Base-by-base conservation (phyloP, 2,888 invertebrate species). In the Dorcus hopei region DNA sequence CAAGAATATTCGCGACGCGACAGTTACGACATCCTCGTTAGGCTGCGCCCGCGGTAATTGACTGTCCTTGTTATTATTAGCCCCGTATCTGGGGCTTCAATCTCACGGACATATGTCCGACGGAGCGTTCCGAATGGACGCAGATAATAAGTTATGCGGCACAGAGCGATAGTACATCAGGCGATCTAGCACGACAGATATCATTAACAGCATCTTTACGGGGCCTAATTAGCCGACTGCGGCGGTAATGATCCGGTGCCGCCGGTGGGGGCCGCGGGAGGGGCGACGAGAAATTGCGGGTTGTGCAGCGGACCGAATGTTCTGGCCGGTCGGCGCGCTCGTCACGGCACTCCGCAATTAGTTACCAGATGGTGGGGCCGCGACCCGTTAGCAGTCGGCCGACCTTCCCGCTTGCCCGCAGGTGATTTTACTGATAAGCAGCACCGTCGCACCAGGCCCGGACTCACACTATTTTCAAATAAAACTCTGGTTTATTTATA, bases 281-380 rank as follows among this genome's bases (percentile, higher is more conserved):
- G 45, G 57, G 43, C 57, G 45, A 50, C 56, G 56, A 49, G 50
- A 57, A 49, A 33, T 48, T 49, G 55, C 42, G 49, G 55, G 49
- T 49, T 49, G 51, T 23, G 56, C 38, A 47, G 49, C 26, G 47
- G 38, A 57, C 47, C 40, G 45, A 52, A 38, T 39, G 47, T 43
- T 47, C 45, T 52, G 42, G 41, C 45, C 47, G 57, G 23, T 23
- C 52, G 53, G 55, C 26, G 26, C 26, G 48, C 59, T 51, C 61
- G 52, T 61, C 38, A 55, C 55, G 54, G 60, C 52, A 59, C 61
- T 61, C 57, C 61, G 62, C 62, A 61, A 64, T 62, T 56, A 62
- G 64, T 57, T 54, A 61, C 58, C 62, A 64, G 64, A 64, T 64
- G 64, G 60, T 54, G 58, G 54, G 56, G 57, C 61, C 59, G 50